Base-by-base conservation (phyloP, 2,888 invertebrate genomes). In the Apomyelois bistriatella region DNA sequence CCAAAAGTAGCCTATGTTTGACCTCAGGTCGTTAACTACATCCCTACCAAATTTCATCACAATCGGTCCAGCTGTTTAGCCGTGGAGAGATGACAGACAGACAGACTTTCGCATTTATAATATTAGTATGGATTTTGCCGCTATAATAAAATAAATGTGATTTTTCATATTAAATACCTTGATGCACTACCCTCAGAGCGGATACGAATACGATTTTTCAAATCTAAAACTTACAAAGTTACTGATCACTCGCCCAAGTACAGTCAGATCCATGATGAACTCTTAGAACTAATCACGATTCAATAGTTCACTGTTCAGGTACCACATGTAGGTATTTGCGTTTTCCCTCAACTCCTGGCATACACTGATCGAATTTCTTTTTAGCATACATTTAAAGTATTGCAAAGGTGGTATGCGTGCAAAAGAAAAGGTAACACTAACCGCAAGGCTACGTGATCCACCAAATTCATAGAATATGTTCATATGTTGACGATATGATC, bases 141-240 rank as follows among this genome's bases (percentile, higher is more conserved):
- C n/a, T n/a, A n/a, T n/a, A n/a, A n/a, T n/a, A n/a, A n/a, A n/a
- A n/a, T n/a, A n/a, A n/a, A n/a, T n/a, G n/a, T n/a, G n/a, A n/a
- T n/a, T n/a, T n/a, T n/a, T n/a, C n/a, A n/a, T n/a, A n/a, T n/a
- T n/a, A n/a, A n/a, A n/a, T n/a, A n/a, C n/a, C n/a, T n/a, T n/a
- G n/a, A n/a, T n/a, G n/a, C n/a, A n/a, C n/a, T n/a, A n/a, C n/a
- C n/a, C n/a, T n/a, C n/a, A n/a, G n/a, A n/a, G n/a, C n/a, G n/a
- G n/a, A n/a, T n/a, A n/a, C n/a, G n/a, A n/a, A n/a, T n/a, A n/a
- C n/a, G n/a, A n/a, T n/a, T n/a, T n/a, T n/a, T n/a, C n/a, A n/a
- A n/a, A n/a, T n/a, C n/a, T 53, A n/a, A 52, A 75, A 87, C 88
- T 89, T 69, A 88, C 88, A 65, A 89, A 87, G 59, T 82, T 88